Evolutionary conservation across 2,797 vertebrate genomes (phyloP), one percentile per base, ranked within the genome.

Genomic region (Peromyscus eremicus): DNA sequence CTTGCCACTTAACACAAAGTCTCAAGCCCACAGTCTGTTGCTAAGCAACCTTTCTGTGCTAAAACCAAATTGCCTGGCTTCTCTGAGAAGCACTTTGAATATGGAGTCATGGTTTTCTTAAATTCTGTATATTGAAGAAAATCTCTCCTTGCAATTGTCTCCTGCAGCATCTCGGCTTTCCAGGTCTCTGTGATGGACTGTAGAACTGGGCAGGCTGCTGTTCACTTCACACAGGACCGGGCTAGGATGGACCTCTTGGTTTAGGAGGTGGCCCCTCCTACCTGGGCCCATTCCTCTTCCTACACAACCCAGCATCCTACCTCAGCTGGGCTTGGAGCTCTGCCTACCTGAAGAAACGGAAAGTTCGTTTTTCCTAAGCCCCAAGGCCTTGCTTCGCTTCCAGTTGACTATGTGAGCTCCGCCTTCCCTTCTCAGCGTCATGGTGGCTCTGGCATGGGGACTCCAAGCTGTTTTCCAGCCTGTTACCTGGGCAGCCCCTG

Each of bases 81-180:
- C 87, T 81, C 52, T 49, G 60, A 52, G 43, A 68, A n/a, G 66
- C 49, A 62, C 93, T 96, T 94, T 11, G 73, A 71, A 52, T 29
- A 27, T 21, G 4, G 37, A 57, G 32, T 40, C 62, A 34, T 2
- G 23, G 68, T 57, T 64, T 60, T 43, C 49, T 49, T 37, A 66
- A 40, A 29, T 25, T 91, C 64, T 94, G 40, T 55, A 73, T 85
- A 5, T 55, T 64, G 46, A 62, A 77, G 62, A 75, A 70, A 68
- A 46, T 9, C 17, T 68, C 57, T 82, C 27, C 37, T 71, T 29
- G 62, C 21, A 49, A 88, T 1, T 1, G 0, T 70, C 23, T 43
- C 57, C 66, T 19, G 9, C 21, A 68, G 10, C 52, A 13, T 21
- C 5, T 34, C 29, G 34, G 66, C 25, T 11, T 85, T n/a, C 29